Evolutionary conservation across 2,888 invertebrate species (phyloP).

Genomic region (Salpingus planirostris): DNA sequence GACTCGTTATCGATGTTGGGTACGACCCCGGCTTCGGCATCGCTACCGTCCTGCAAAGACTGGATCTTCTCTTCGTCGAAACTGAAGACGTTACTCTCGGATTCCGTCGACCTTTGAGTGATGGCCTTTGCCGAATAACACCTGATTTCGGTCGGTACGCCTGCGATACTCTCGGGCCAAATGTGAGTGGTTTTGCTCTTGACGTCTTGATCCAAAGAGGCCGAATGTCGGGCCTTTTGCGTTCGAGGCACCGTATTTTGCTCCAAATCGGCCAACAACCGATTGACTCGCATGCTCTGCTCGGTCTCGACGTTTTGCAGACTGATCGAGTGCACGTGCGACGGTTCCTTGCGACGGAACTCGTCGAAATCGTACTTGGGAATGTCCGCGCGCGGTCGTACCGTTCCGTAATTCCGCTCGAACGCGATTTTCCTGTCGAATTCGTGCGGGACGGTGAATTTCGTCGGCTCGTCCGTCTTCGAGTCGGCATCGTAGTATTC

Average conservation of each 20-base stretch:
- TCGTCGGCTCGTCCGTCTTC: conserved; percentile 27
- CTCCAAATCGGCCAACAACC: conserved; percentile 45
- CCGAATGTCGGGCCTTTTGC: conserved; percentile 23
- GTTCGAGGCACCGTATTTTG: conserved; percentile 44
- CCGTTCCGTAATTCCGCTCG: conserved; percentile 41
- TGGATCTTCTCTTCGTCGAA: conserved; percentile 70
- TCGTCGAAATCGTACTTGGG: conserved; percentile 17
- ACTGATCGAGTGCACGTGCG: conserved; percentile 58
- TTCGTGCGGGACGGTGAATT: conserved; percentile 23
- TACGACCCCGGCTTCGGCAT: conserved; percentile 33
- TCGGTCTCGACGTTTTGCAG: conserved; percentile 64
- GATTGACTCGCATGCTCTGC: conserved; percentile 47
- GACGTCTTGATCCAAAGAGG: conserved; percentile 10
- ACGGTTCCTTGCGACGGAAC: conserved; percentile 43
- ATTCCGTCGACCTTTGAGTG: conserved; percentile 55
- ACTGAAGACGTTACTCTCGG: conserved; percentile 64
- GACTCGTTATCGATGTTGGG: conserved; percentile 30
- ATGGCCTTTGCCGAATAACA: conserved; percentile 32
- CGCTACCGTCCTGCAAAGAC: conserved; percentile 51
- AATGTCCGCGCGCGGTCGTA: conserved; percentile 23
- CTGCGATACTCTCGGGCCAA: conserved; percentile 49
- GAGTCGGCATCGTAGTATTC: conserved; percentile 50
- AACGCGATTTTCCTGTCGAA: conserved; percentile 40
- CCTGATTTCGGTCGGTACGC: conserved; percentile 46
- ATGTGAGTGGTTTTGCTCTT: conserved; percentile 40